Percentiles rank a stretch among this genome's conserved stretches.
These are phyloP conservation scores for Parus major DNA, from an alignment of 2,113 vertebrate genomes.

Conservation along the genomic window DNA sequence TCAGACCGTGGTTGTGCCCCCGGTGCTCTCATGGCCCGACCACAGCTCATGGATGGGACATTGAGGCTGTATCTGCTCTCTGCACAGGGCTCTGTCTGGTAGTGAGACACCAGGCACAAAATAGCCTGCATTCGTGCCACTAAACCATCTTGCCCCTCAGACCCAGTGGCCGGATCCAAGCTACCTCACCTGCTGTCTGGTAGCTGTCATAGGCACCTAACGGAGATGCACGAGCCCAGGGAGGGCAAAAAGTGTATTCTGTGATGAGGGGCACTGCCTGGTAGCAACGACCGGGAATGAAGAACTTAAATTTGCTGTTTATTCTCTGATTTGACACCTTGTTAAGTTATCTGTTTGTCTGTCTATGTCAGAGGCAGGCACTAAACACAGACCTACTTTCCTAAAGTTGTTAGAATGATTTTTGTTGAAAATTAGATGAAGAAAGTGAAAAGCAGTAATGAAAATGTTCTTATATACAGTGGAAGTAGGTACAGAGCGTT, in stretches of 20 bases:
- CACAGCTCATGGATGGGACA: neutral
- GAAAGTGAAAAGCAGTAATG: neutral
- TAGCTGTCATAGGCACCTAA: neutral
- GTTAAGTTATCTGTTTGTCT: neutral
- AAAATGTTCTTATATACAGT: neutral
- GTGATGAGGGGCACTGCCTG: neutral
- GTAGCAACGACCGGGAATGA: neutral
- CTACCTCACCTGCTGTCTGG: neutral
- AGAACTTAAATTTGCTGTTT: neutral
- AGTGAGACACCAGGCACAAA: neutral
- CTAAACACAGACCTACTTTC: neutral
- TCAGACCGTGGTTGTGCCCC: neutral
- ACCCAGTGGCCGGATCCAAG: neutral
- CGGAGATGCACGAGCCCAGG: fast-evolving
- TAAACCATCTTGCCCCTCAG: neutral
- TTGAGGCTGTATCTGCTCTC: fast-evolving
- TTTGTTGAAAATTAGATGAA: neutral
- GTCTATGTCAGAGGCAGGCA: neutral
- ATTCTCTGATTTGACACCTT: neutral
- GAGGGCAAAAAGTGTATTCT: neutral
- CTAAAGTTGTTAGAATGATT: neutral
- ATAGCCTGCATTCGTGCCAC: fast-evolving
- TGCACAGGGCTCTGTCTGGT: neutral
- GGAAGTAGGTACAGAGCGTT: neutral
- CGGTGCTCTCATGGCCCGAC: fast-evolving